Base-by-base conservation (phyloP, 2,797 vertebrate species). In the Anolis apletophallus region DNA sequence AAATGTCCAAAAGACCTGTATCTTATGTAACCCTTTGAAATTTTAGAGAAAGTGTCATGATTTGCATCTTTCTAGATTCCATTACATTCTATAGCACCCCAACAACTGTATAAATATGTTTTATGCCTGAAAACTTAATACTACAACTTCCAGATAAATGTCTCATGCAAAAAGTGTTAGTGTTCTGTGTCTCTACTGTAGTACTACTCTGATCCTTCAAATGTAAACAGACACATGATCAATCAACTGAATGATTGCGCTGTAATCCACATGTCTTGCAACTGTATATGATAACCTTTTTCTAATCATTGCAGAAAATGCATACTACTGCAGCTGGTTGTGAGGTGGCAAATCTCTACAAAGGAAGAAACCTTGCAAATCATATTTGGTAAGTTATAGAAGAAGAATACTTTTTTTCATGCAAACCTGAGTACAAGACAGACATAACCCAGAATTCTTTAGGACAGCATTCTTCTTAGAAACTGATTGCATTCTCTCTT, bases 181-280 rank as follows among this genome's bases (percentile, higher is more conserved):
- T 32, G 16, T 72, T 71, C 0, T 16, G 19, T 8, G 46, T 55
- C 11, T 87, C 73, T 11, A 46, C 46, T 46, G 46, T 46, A 40
- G 85, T 88, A 71, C 81, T 86, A 14, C 83, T 87, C 32, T 67
- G 21, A n/a, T 72, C 8, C 59, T 72, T n/a, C 34, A 40, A 76
- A 83, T 82, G 71, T 55, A 68, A 81, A 32, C 17, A 21, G 1
- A 13, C 17, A 3, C 32, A 29, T 80, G 61, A 55, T n/a, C 64
- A n/a, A 64, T 85, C 32, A 74, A 67, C 76, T 57, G 71, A 88
- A 46, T 83, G 73, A 52, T 34, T 19, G 11, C 11, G 68, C 29
- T 40, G 32, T 19, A 75, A 46, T 3, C n/a, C 23, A 21, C 23
- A 72, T 10, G 40, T 80, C 80, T 75, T 83, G 0, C 34, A 76